These are phyloP conservation scores for Anagrus nilaparvatae DNA, from an alignment of 1,140 invertebrate genomes.

Conservation along the genomic window DNA sequence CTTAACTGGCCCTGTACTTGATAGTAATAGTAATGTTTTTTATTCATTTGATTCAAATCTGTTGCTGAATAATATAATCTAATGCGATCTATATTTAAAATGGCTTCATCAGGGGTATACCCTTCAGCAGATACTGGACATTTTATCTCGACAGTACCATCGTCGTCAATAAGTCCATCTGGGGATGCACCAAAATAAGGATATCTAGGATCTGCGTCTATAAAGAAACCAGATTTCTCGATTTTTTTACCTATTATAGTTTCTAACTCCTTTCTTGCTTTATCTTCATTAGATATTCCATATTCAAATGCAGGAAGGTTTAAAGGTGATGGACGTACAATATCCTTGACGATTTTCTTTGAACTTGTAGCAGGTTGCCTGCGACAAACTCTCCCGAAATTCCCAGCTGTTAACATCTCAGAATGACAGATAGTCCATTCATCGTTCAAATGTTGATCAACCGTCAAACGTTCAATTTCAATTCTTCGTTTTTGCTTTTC, in stretches of 20 bases:
- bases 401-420: conserved; percentile 30
- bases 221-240: conserved; percentile 30
- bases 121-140: conserved; percentile 23
- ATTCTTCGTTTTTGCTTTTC: conserved; percentile 9
- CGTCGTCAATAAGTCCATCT: conserved; percentile 32
- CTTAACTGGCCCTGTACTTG: conserved; percentile 26
- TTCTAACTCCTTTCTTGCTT: conserved; percentile 21
- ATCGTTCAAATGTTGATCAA: conserved; percentile 20
- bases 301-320: conserved; percentile 18
- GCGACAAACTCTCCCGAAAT: conserved; percentile 29
- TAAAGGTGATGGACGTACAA: conserved; percentile 22
- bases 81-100: conserved; percentile 6
- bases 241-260: conserved; percentile 4
- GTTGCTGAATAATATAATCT: conserved; percentile 7
- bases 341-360: conserved; percentile 19
- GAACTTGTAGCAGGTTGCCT: conserved; percentile 20
- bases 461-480: conserved; percentile 23
- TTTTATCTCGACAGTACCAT: conserved; percentile 30
- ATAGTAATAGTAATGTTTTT: conserved; percentile 21
- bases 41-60: conserved; percentile 17
- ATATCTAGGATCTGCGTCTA: conserved; percentile 21
- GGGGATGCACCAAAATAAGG: conserved; percentile 32
- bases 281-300: conserved; percentile 26
- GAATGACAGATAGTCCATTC: conserved; percentile 24
- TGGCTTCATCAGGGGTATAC: conserved; percentile 10